A percentile compares a stretch with the other conserved stretches of the same genome.
Conservation (phyloP, 2,113 vertebrate genomes). For the Vulpes lagopus region DNA sequence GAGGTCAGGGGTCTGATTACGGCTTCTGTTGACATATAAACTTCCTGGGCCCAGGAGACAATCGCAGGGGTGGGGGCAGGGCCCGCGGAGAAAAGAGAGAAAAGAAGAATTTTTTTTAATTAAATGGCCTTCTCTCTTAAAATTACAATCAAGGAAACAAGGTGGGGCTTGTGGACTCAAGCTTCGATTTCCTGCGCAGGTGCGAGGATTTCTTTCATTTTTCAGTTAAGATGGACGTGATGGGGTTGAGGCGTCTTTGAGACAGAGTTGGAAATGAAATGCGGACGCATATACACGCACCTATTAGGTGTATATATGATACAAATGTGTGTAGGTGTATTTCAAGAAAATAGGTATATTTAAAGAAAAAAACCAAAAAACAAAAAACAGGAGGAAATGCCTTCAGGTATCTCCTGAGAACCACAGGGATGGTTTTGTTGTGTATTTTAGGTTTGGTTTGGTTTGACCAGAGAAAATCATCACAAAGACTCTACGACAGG, state of each 20-base stretch:
- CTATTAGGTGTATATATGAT: not conserved
- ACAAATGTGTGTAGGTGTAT: not conserved
- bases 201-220: constrained; percentile 13
- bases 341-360: not conserved
- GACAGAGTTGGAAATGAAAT: constrained; percentile 44
- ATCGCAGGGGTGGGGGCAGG: not conserved
- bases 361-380: not conserved
- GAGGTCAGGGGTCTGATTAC: constrained; percentile 80
- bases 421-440: not conserved
- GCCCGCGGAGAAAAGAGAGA: not conserved
- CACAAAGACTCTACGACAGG: not conserved
- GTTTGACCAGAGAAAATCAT: constrained; percentile 27
- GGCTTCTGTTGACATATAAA: constrained; percentile 80
- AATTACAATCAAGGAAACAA: constrained; percentile 68
- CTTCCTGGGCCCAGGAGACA: constrained; percentile 75
- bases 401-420: not conserved
- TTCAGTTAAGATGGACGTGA: not conserved
- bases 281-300: not conserved
- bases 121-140: constrained; percentile 63
- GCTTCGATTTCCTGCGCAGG: not conserved
- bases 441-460: not conserved
- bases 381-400: not conserved
- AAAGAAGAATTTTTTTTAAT: constrained; percentile 67
- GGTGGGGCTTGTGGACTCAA: not conserved
- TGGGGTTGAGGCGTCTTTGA: not conserved